Conservation (phyloP, 2,797 vertebrate species). For the Glyptemys insculpta region DNA sequence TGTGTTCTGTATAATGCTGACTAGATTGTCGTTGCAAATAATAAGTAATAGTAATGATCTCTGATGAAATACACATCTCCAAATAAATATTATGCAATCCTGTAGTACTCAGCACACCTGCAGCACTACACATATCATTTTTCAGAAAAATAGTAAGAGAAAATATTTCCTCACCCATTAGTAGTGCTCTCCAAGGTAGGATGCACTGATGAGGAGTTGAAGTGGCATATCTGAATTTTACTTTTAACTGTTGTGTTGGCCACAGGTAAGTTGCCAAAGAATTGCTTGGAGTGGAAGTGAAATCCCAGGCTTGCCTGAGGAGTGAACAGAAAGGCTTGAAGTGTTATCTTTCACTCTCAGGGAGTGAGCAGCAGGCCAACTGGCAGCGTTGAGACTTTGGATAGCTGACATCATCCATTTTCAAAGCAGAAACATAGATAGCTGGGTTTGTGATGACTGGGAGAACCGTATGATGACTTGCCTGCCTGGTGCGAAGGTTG, state of each 20-base stretch:
- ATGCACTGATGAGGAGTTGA: not conserved
- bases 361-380: not conserved
- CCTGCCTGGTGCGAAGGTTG: too few species aligned
- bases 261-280: not conserved
- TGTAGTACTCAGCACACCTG: not conserved
- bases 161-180: not conserved
- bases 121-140: accelerated
- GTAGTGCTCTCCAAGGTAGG: not conserved
- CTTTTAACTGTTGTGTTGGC: accelerated
- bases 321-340: not conserved
- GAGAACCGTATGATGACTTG: too few species aligned
- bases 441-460: too few species aligned
- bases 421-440: not conserved
- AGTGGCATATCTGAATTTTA: not conserved
- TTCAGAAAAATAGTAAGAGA: not conserved
- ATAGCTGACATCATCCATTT: too few species aligned
- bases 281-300: not conserved
- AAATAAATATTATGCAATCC: accelerated
- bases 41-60: not conserved
- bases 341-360: not conserved
- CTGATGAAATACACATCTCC: not conserved
- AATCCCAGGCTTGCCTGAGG: not conserved
- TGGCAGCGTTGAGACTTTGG: not conserved
- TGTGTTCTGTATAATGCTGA: not conserved
- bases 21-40: not conserved